phyloP scores from a whole-genome alignment of 1,140 invertebrate species.

The Druon quercuslanigerum region DNA sequence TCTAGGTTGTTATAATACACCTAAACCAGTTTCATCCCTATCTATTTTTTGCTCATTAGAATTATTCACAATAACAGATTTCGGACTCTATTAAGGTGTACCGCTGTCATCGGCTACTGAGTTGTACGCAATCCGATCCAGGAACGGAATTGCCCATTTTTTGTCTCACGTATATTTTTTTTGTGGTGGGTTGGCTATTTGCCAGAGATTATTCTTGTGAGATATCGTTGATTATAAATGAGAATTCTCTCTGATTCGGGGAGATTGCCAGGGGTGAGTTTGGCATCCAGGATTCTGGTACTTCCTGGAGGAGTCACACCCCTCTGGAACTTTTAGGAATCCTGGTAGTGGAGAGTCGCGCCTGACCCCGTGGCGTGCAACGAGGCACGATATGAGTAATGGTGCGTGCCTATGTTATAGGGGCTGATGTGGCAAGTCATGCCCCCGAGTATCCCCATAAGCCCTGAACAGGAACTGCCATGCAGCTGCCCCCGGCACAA shows the following conservation, averaged over 20 bases:
- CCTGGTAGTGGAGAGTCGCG: slow-evolving; percentile 46
- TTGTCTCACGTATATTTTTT: too few relatives aligned
- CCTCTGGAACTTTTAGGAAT: slow-evolving; percentile 41
- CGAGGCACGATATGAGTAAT: slow-evolving; percentile 74
- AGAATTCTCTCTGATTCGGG: slow-evolving; percentile 13
- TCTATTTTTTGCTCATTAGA: too few relatives aligned
- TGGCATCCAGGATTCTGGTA: slow-evolving; percentile 16
- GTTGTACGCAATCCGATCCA: too few relatives aligned
- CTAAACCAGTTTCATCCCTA: neutral
- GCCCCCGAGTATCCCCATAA: slow-evolving; percentile 66
- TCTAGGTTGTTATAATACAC: neutral
- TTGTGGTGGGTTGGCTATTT: too few relatives aligned
- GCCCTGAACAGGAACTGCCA: slow-evolving; percentile 48
- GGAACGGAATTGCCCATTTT: too few relatives aligned
- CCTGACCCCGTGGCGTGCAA: slow-evolving; percentile 64
- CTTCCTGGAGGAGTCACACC: slow-evolving; percentile 47
- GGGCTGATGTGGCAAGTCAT: slow-evolving; percentile 72
- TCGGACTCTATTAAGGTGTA: too few relatives aligned
- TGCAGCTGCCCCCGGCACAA: slow-evolving; percentile 67
- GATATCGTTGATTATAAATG: slow-evolving; percentile 14
- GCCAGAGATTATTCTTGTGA: too few relatives aligned
- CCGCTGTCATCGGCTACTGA: too few relatives aligned
- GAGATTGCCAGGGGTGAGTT: slow-evolving; percentile 33
- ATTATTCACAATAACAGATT: too few relatives aligned
- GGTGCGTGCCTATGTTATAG: slow-evolving; percentile 71